Base-by-base conservation (phyloP, 2,888 invertebrate species). In the Liodrosophila aerea region DNA sequence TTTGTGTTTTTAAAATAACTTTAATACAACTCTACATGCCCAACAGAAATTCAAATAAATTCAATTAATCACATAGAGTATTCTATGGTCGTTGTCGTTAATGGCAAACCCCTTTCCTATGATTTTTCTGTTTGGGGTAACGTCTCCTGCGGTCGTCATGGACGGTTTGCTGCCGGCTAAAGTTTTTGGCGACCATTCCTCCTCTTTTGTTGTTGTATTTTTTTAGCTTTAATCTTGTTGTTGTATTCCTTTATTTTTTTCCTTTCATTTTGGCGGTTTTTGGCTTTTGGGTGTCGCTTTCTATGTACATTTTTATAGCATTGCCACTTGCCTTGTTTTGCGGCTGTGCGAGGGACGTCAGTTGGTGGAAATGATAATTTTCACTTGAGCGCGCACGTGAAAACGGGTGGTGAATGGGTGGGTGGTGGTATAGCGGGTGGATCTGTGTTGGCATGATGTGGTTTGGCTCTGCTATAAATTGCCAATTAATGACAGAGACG, bases 301-400 rank as follows among this genome's bases (percentile, higher is more conserved):
- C 63, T 62, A 22, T 80, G 75, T 72, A 68, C 66, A 70, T 82
- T 75, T 78, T 82, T 73, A 68, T 82, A 59, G 72, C 69, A 61
- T 65, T 76, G 69, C 61, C 73, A 77, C 60, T 74, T 64, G 72
- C 57, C 57, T 70, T 76, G 68, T 65, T 72, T 69, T 74, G 50
- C 34, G 62, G 57, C 50, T 73, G 53, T 59, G 57, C 59, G 63
- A 64, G 63, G 64, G 22, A 72, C 73, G 65, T 62, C 73, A 70
- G 76, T 73, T 80, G 75, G 68, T 82, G 82, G 82, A 83, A 83
- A 83, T 83, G 85, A 83, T 83, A 85, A 83, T 83, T 83, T 83
- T 78, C 82, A 83, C 82, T 83, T 85, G 82, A 85, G 82, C 68
- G 80, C 69, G 60, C 78, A 73, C 68, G 69, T 72, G 73, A 64